These are phyloP conservation scores for Carapus acus DNA, from an alignment of 2,797 vertebrate genomes.

Conservation along the genomic window DNA sequence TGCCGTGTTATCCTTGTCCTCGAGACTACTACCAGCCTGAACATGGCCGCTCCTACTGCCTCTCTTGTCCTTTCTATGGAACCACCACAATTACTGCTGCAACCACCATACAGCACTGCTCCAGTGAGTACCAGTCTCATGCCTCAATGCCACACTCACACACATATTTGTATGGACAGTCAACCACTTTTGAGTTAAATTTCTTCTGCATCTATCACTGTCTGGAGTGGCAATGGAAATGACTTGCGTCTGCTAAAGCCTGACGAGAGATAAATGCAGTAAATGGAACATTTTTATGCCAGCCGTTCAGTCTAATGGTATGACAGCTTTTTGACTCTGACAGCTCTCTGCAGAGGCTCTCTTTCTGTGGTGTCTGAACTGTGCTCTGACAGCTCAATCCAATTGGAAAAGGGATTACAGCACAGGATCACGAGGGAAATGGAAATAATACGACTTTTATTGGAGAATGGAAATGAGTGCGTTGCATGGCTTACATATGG, in stretches of 20 bases:
- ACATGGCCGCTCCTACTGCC: slow-evolving; percentile 89
- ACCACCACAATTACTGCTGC: slow-evolving; percentile 86
- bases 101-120: slow-evolving; percentile 89
- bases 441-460: slow-evolving; percentile 53
- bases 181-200: neutral
- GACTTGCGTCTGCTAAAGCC: slow-evolving; percentile 22
- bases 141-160: neutral
- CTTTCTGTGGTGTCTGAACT: slow-evolving; percentile 30
- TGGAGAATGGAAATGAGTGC: slow-evolving; percentile 53
- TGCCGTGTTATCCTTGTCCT: slow-evolving; percentile 91
- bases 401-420: slow-evolving; percentile 48
- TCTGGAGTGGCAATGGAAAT: slow-evolving; percentile 6
- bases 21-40: slow-evolving; percentile 95
- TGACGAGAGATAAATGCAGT: slow-evolving; percentile 9
- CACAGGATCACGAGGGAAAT: slow-evolving; percentile 31
- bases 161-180: neutral
- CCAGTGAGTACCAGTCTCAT: slow-evolving; percentile 75
- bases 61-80: slow-evolving; percentile 95
- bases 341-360: slow-evolving; percentile 13
- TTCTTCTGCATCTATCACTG: neutral
- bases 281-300: slow-evolving; percentile 7
- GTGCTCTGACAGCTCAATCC: slow-evolving; percentile 36
- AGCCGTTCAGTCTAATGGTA: neutral
- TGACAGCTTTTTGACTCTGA: slow-evolving; percentile 16
- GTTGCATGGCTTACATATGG: slow-evolving; percentile 36